Evolutionary conservation across 2,888 invertebrate genomes (phyloP).

Genomic region (Microplitis manilae): DNA sequence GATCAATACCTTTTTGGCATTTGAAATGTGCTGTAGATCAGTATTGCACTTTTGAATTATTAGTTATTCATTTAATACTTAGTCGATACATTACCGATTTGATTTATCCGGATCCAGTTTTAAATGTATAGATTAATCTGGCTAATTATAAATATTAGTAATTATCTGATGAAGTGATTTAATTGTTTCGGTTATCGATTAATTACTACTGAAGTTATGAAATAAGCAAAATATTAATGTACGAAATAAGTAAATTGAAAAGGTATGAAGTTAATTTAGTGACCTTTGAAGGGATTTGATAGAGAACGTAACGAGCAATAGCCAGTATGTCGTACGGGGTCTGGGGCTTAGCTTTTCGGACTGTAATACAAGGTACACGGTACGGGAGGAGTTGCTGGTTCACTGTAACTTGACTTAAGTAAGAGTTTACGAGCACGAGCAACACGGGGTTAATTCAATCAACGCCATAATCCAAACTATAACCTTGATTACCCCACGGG

Average conservation of each 20-base stretch:
- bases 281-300: no score
- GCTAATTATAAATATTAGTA: background rate
- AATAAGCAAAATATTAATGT: no score
- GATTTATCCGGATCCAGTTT: background rate
- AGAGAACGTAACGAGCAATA: slow-evolving; percentile 52
- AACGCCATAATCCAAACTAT: slow-evolving; percentile 65
- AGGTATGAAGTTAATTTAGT: no score
- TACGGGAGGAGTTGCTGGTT: slow-evolving; percentile 66
- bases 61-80: background rate
- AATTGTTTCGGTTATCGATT: background rate
- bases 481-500: slow-evolving; percentile 64
- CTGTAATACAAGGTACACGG: slow-evolving; percentile 56
- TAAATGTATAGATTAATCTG: background rate
- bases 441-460: slow-evolving; percentile 70
- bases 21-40: background rate
- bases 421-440: slow-evolving; percentile 70
- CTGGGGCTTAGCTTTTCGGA: slow-evolving; percentile 48
- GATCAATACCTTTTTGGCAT: background rate
- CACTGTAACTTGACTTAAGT: slow-evolving; percentile 62
- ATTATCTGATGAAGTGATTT: background rate
- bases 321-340: slow-evolving; percentile 17
- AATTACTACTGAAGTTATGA: slow-evolving; percentile 23
- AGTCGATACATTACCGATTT: background rate
- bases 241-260: no score
- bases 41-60: background rate